Base-by-base conservation (phyloP, 2,797 vertebrate genomes). In the Taenioides sp. region DNA sequence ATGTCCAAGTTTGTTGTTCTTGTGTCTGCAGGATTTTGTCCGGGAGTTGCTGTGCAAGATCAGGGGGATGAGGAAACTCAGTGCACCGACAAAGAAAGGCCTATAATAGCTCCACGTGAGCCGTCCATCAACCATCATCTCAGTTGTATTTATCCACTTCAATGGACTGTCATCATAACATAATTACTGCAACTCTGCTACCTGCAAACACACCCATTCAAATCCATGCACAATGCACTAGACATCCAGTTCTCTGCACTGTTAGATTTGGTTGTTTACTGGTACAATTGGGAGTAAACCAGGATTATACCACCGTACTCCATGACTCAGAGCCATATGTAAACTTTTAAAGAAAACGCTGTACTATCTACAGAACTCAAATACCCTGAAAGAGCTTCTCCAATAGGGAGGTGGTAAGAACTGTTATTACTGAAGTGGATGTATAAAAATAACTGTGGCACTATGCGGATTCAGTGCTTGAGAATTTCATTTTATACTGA, bases 61-160 rank as follows among this genome's bases (percentile, higher is more conserved):
- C 95, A 96, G 94, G 93, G 97, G 97, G 87, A 98, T 99, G 97
- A 94, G 96, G 80, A 99, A 98, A 92, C 94, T 99, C 82, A 97
- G 95, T 58, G 96, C 97, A 73, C 97, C 97, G 0, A 95, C 95
- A 75, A 98, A 97, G 94, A 99, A 98, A 91, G 94, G 93, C 79
- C 88, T 97, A 95, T 98, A 96, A 96, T 92, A 82, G 87, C 82
- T 43, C 28, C 57, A 34, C 25, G 66, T 61, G 74, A 28, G 71
- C 76, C 77, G 73, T 76, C 75, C 47, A 67, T 55, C 79, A 75
- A 61, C 73, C 84, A 78, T 70, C 80, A 83, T 83, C 85, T 75
- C 84, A 76, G 69, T 77, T 80, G 74, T 68, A 72, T 78, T 76
- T 76, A 75, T 70, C 74, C 70, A 73, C 71, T 69, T 72, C 66